Conservation (phyloP, 2,797 vertebrate genomes). For the Synanceia verrucosa region DNA sequence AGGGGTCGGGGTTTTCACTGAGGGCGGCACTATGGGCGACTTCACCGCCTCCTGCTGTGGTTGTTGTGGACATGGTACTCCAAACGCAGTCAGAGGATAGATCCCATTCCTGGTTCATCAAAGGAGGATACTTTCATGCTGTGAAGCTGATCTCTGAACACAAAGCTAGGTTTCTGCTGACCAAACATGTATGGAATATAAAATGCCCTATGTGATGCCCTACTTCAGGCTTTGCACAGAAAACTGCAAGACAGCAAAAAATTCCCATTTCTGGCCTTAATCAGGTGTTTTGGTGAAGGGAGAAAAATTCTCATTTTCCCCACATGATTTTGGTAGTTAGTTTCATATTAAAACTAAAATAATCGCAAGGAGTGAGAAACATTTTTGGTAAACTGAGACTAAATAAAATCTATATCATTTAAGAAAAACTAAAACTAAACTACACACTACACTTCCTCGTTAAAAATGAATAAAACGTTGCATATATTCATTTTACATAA, state of each 20-base stretch:
- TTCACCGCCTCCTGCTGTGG: constrained; percentile 95
- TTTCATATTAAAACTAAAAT: no score
- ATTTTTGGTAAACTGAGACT: no score
- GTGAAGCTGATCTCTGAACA: not conserved
- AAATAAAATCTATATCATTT: no score
- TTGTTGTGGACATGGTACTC: constrained; percentile 92
- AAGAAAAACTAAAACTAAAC: no score
- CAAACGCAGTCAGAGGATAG: constrained; percentile 97
- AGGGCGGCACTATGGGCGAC: constrained; percentile 94
- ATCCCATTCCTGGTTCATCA: constrained; percentile 90
- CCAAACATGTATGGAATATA: not conserved
- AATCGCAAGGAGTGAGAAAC: no score
- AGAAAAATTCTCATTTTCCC: not conserved
- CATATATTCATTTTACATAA: no score
- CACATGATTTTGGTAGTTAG: not conserved
- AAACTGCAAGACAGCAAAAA: not conserved
- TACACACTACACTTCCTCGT: no score
- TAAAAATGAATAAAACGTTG: no score
- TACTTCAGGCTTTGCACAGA: not conserved
- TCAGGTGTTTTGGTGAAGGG: not conserved
- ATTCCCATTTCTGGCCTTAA: not conserved
- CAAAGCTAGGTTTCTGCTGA: not conserved
- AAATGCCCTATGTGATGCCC: not conserved
- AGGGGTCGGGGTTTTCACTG: constrained; percentile 95
- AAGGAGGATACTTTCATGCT: not conserved